Base-by-base conservation (phyloP, 1,140 invertebrate species). In the Drosophila tristis region DNA sequence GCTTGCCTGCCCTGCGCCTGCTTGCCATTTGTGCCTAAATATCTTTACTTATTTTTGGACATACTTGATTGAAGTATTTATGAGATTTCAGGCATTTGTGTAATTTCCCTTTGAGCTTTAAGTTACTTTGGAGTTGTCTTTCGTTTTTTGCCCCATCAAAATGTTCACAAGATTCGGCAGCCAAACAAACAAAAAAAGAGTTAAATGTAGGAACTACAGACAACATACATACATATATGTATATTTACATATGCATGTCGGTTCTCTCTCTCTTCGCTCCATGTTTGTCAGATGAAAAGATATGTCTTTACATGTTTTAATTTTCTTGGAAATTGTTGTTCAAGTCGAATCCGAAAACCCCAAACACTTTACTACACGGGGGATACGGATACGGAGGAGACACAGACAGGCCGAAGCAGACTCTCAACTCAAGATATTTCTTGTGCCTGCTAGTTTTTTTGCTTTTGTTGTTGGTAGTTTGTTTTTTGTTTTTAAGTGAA, bases 21-120 rank as follows among this genome's bases (percentile, higher is more conserved):
- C 29, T 50, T 54, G 35, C 11, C 35, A 39, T 64, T 48, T 67
- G 58, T 84, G 82, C 79, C 84, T 89, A 87, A 87, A 87, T 89
- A 87, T 89, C 85, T 89, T 89, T 80, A 77, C 84, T 89, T 87
- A 87, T 89, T 87, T 87, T 87, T 84, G 84, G 84, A 89, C 79
- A 87, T 87, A 89, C 84, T 87, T 89, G 84, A 87, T 87, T 87
- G 84, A 87, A 87, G 84, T 87, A 87, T 87, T 87, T 87, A 87
- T 87, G 84, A 89, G 84, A 87, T 87, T 87, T 87, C 61, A 90
- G 85, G 85, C 80, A 87, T 87, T 80, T 84, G 63, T 80, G 84
- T 89, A 87, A 87, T 89, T 89, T 89, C 70, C 68, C 71, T 89
- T 87, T 79, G 72, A 87, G 84, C 79, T 77, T 87, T 67, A 78